Base-by-base conservation (phyloP, 2,113 vertebrate genomes). In the Arenaria interpres region DNA sequence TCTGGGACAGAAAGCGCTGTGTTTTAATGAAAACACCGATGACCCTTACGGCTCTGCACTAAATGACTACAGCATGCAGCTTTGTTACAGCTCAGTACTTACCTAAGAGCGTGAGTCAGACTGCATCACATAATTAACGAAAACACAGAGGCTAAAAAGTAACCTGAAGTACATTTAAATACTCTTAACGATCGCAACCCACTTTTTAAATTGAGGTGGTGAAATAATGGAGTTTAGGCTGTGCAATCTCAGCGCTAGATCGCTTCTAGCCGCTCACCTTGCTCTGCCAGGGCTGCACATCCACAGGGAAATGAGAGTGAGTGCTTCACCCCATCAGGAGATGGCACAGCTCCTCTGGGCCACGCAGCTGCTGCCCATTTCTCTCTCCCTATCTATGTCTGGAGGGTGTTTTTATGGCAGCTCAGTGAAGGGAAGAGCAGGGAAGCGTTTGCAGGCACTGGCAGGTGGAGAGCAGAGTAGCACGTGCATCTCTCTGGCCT, bases 21-120 rank as follows among this genome's bases (percentile, higher is more conserved):
- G 32, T 37, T 93, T 67, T 75, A 71, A 78, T 78, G 67, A 57
- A 86, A 93, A 72, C 73, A 74, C 60, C 76, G 32, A 2, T 53
- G 90, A 64, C 75, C 73, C 87, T 77, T 17, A 35, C 16, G 68
- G 74, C 67, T 69, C 81, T 53, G 76, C n/a, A 3, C 53, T 45
- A 57, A 88, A 84, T 35, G 5, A 88, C 62, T 76, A 17, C 69
- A 69, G 12, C 32, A 9, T 2, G 62, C 35, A 35, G 63, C 53
- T 93, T 79, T 6, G 3, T 92, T 86, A 80, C 37, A 83, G 75
- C 85, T 85, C 89, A 63, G 54, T 37, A 53, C 81, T 93, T 89
- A 22, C 32, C 15, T 74, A 86, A 88, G 19, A 56, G 76, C 39
- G 2, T 87, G 88, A 92, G 59, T 96, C 88, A 96, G 90, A 41